These are phyloP conservation scores for Gerris buenoi DNA, from an alignment of 1,140 invertebrate genomes.

Conservation along the genomic window DNA sequence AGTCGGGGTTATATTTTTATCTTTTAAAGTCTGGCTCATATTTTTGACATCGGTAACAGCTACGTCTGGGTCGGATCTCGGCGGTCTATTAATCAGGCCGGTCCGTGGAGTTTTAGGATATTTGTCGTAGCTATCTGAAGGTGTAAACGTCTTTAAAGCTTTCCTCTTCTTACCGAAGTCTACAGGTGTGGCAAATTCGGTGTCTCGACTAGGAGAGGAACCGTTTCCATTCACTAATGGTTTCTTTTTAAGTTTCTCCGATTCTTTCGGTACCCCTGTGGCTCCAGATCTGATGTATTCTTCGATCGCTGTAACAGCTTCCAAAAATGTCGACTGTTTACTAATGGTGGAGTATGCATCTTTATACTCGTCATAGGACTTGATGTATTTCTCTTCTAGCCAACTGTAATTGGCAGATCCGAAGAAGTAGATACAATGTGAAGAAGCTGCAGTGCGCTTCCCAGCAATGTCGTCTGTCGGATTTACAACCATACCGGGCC, in stretches of 20 bases:
- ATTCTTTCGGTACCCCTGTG: neutral
- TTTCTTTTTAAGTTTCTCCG: neutral
- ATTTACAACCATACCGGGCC: slow-evolving; percentile 74
- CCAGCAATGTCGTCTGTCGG: slow-evolving; percentile 48
- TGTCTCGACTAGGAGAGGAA: neutral
- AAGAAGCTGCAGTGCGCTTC: slow-evolving; percentile 40
- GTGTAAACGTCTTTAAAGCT: neutral
- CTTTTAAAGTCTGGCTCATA: slow-evolving; percentile 60
- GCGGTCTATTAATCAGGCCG: neutral
- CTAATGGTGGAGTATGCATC: slow-evolving; percentile 59
- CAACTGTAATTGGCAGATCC: slow-evolving; percentile 85
- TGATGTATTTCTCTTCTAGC: slow-evolving; percentile 74
- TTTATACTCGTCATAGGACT: slow-evolving; percentile 68
- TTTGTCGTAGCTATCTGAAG: neutral
- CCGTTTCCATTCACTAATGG: neutral
- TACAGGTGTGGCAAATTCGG: neutral
- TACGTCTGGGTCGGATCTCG: neutral
- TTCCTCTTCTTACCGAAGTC: neutral
- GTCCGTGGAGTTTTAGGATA: neutral
- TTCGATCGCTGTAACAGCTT: slow-evolving; percentile 74
- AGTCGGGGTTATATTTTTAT: slow-evolving; percentile 76
- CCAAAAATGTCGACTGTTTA: slow-evolving; percentile 65
- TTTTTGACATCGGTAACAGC: slow-evolving; percentile 45
- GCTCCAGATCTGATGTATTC: slow-evolving; percentile 41
- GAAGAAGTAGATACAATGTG: slow-evolving; percentile 84